Percentiles rank a stretch among this genome's conserved stretches.
Conservation (phyloP, 2,797 vertebrate species). For the Dicrostonyx torquatus region DNA sequence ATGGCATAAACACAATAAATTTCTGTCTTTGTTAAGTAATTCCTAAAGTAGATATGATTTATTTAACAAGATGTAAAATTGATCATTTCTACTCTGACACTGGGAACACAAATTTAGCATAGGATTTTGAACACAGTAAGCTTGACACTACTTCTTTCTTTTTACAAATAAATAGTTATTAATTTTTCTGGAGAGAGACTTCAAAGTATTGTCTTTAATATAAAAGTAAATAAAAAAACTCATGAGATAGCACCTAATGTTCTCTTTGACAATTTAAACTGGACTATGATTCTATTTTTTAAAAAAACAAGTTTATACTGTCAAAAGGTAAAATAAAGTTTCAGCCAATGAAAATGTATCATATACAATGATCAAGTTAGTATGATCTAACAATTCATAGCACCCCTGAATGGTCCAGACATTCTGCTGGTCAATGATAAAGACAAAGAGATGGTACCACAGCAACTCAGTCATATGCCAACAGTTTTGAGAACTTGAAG, state of each 20-base stretch:
- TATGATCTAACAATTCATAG: conserved; percentile 79
- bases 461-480: conserved; percentile 79
- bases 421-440: conserved; percentile 81
- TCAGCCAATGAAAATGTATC: conserved; percentile 82
- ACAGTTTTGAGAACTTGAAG: conserved; percentile 44
- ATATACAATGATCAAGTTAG: conserved; percentile 81
- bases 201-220: conserved; percentile 63
- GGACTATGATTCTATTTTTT: conserved; percentile 73
- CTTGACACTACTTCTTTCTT: not conserved
- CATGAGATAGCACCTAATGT: conserved; percentile 32
- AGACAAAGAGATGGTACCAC: conserved; percentile 82
- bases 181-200: conserved; percentile 21
- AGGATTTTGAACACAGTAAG: conserved; percentile 10
- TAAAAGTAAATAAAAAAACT: conserved; percentile 12
- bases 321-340: conserved; percentile 80
- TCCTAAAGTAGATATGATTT: not conserved
- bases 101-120: conserved; percentile 7
- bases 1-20: conserved; percentile 27
- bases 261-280: conserved; percentile 77
- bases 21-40: not conserved
- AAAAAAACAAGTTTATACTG: conserved; percentile 76
- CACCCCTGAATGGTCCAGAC: conserved; percentile 82
- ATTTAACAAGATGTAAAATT: not conserved
- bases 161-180: conserved; percentile 50
- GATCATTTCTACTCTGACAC: conserved; percentile 28